Percentiles rank a stretch among this genome's conserved stretches.
These are phyloP conservation scores for Peromyscus nudipes DNA, from an alignment of 2,797 vertebrate genomes.

Conservation along the genomic window DNA sequence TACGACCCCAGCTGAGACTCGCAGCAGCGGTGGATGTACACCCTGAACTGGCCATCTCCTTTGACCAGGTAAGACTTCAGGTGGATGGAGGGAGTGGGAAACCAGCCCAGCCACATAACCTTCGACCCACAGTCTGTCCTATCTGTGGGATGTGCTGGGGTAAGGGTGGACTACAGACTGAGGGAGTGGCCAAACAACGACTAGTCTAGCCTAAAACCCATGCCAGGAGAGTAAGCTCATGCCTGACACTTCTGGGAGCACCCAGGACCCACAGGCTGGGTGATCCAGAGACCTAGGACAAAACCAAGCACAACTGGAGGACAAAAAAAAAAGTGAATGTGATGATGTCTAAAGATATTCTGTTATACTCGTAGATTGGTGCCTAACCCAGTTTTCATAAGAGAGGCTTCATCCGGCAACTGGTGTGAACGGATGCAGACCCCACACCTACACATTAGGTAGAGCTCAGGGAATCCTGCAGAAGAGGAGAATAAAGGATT, in stretches of 20 bases:
- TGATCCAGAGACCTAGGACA: neutral
- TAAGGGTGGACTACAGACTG: neutral
- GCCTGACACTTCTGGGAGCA: neutral
- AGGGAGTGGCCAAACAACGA: neutral
- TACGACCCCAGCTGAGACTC: neutral
- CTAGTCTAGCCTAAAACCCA: neutral
- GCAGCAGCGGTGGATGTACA: neutral
- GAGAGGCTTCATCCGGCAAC: neutral
- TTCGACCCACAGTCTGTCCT: neutral
- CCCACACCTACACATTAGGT: neutral
- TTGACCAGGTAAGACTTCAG: neutral
- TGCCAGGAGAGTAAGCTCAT: neutral
- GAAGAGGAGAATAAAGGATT: neutral
- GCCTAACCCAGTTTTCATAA: neutral
- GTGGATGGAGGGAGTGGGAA: neutral
- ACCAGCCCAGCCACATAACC: neutral
- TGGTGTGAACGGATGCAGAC: neutral
- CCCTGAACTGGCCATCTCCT: neutral
- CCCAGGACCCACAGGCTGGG: neutral
- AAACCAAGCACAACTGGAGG: neutral
- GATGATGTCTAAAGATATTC: neutral
- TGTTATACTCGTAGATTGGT: neutral
- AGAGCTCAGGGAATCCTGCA: neutral
- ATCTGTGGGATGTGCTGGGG: neutral
- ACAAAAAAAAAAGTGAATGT: neutral